phyloP scores from a whole-genome alignment of 1,140 invertebrate species.

The Drosophila pandora region DNA sequence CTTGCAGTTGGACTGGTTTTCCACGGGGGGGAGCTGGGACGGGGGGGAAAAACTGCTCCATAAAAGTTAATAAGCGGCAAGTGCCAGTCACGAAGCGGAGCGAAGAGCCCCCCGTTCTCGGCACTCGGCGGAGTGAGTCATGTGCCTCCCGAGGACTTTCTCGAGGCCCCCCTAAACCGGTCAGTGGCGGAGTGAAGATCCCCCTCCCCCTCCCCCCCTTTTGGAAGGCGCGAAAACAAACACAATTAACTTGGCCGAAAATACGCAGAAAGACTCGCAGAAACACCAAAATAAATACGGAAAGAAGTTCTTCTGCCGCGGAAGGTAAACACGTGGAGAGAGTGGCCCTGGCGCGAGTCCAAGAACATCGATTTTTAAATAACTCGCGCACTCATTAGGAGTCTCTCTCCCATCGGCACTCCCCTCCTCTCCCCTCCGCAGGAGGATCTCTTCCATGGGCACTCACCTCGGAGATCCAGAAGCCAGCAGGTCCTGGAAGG shows the following conservation, averaged over 20 bases:
- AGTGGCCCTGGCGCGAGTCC: conserved; percentile 40
- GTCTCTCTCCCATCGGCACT: neutral
- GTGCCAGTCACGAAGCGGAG: conserved; percentile 31
- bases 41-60: conserved; percentile 21
- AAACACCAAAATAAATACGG: conserved; percentile 20
- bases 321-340: conserved; percentile 47
- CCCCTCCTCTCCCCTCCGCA: neutral
- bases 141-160: neutral
- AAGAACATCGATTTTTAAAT: conserved; percentile 14
- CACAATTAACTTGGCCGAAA: conserved; percentile 39
- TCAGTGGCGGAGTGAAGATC: too few species aligned
- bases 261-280: neutral
- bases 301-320: conserved; percentile 16
- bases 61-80: conserved; percentile 62
- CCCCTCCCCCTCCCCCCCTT: neutral
- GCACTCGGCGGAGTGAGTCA: neutral
- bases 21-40: too few species aligned
- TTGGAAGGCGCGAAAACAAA: conserved; percentile 32
- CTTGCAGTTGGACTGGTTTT: conserved; percentile 50
- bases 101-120: too few species aligned
- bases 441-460: too few species aligned
- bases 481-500: neutral
- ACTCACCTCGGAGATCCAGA: neutral
- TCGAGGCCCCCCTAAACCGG: too few species aligned
- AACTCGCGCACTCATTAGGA: neutral